Conservation (phyloP, 1,140 invertebrate species). For the Bemisia tabaci region DNA sequence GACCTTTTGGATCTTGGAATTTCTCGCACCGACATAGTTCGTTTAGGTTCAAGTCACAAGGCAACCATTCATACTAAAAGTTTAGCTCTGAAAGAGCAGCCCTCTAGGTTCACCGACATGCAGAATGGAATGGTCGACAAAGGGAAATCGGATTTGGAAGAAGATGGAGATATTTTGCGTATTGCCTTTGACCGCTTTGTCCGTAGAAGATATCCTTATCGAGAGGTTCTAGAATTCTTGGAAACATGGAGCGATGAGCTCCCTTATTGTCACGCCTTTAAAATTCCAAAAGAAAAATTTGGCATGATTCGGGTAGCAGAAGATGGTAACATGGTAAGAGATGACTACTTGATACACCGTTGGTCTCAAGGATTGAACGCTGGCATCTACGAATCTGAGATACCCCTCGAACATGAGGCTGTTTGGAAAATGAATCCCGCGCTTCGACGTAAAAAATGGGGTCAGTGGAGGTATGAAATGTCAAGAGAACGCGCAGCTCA, state of each 20-base stretch:
- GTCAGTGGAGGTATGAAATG: background rate
- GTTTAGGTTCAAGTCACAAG: slow-evolving; percentile 41
- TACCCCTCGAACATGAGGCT: background rate
- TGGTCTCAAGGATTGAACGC: background rate
- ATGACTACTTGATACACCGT: background rate
- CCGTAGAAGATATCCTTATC: background rate
- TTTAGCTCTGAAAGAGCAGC: slow-evolving; percentile 5
- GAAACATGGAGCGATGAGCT: background rate
- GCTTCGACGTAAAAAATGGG: background rate
- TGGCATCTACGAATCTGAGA: background rate
- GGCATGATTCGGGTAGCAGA: background rate
- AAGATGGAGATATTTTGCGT: background rate
- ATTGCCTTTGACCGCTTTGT: background rate
- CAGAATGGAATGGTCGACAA: background rate
- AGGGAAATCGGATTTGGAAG: background rate
- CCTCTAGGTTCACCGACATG: background rate
- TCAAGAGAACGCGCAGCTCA: background rate
- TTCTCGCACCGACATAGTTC: slow-evolving; percentile 54
- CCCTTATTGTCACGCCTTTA: background rate
- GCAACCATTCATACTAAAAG: slow-evolving; percentile 6
- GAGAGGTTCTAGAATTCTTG: background rate
- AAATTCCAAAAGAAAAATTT: background rate
- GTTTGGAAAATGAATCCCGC: background rate
- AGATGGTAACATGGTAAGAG: background rate
- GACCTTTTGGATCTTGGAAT: slow-evolving; percentile 41